phyloP scores from a whole-genome alignment of 2,113 vertebrate species.

The Pimephales promelas region DNA sequence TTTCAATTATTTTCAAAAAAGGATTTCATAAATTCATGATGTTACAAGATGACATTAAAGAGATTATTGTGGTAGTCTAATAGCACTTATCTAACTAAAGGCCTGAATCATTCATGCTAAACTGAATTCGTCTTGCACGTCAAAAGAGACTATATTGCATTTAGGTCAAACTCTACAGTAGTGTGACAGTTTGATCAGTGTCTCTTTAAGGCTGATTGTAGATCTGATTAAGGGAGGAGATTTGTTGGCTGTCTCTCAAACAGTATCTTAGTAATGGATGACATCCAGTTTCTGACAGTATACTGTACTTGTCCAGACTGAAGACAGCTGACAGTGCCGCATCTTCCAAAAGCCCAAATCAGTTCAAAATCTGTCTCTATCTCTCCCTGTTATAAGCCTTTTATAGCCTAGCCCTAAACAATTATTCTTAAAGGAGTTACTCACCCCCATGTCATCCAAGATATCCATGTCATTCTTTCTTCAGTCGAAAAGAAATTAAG shows the following conservation, averaged over 20 bases:
- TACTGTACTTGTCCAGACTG: not conserved
- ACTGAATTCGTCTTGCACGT: not conserved
- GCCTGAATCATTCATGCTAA: constrained; percentile 12
- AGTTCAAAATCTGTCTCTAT: not conserved
- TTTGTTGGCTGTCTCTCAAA: not conserved
- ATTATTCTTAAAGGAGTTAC: no score
- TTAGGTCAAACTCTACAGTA: constrained; percentile 2
- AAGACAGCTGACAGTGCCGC: not conserved
- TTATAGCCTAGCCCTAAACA: no score
- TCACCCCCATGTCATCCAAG: no score
- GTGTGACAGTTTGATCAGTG: not conserved
- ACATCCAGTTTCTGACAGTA: not conserved
- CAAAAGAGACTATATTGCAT: not conserved
- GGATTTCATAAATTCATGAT: not conserved
- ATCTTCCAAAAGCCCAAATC: constrained; percentile 18
- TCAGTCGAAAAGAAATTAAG: no score
- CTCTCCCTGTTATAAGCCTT: not conserved
- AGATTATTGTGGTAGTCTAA: not conserved
- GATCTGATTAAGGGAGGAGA: not conserved
- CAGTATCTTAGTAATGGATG: not conserved
- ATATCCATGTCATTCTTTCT: no score
- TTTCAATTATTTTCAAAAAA: not conserved
- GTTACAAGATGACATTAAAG: not conserved
- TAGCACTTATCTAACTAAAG: not conserved
- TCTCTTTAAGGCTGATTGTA: not conserved